Percentiles rank a stretch among this genome's conserved stretches.
Evolutionary conservation across 2,888 invertebrate genomes (phyloP).

Genomic region (Elmis aenea): DNA sequence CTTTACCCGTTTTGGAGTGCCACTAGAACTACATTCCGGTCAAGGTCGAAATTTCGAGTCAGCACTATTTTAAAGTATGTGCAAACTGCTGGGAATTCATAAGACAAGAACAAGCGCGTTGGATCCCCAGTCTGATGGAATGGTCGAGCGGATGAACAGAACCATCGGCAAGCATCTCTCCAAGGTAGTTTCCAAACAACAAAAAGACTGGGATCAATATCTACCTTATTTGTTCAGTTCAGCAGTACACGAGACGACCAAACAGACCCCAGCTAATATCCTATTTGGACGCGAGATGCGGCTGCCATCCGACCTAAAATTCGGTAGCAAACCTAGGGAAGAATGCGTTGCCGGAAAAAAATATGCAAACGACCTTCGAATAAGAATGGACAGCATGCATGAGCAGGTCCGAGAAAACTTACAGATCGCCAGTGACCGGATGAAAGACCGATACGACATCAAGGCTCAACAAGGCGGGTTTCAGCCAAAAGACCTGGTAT

Average conservation of each 20-base stretch:
- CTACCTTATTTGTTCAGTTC: conserved; percentile 14
- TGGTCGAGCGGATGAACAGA: too few relatives aligned
- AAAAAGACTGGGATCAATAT: conserved; percentile 6
- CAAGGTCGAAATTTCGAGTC: conserved; percentile 32
- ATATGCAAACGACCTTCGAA: not conserved
- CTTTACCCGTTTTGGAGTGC: conserved; percentile 21
- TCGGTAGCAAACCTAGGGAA: too few relatives aligned
- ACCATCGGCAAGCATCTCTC: too few relatives aligned
- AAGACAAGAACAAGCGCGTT: conserved; percentile 30
- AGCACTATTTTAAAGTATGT: conserved; percentile 24
- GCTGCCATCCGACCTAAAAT: too few relatives aligned
- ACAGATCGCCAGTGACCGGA: conserved; percentile 1
- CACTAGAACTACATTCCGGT: conserved; percentile 24
- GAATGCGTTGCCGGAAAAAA: too few relatives aligned
- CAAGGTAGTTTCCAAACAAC: conserved; percentile 5
- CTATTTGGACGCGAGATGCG: too few relatives aligned
- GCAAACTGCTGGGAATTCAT: conserved; percentile 21
- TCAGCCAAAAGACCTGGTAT: too few relatives aligned
- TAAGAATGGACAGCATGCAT: not conserved
- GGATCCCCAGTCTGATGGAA: too few relatives aligned
- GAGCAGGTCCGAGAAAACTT: not conserved
- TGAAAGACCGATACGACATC: conserved; percentile 4
- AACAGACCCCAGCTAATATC: too few relatives aligned
- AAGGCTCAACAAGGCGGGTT: too few relatives aligned
- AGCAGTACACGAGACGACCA: conserved; percentile 7